Evolutionary conservation across 2,888 invertebrate species (phyloP).

Genomic region (Acholoe squamosa): DNA sequence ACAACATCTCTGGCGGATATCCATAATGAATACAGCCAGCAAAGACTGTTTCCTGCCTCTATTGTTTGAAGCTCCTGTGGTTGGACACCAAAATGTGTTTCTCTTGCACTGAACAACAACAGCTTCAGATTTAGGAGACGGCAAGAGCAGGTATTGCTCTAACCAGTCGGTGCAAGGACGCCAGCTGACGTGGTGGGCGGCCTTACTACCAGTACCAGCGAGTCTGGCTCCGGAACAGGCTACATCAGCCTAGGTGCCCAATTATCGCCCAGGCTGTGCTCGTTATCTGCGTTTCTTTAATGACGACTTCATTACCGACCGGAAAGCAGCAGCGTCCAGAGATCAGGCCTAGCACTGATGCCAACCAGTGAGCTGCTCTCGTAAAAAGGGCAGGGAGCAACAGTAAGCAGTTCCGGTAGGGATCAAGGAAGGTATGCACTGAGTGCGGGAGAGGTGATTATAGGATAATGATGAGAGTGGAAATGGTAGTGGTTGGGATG

Average conservation of each 20-base stretch:
- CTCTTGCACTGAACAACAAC: too few relatives aligned
- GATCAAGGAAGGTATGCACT: neutral
- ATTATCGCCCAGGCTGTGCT: neutral
- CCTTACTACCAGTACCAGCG: neutral
- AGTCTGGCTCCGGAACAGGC: neutral
- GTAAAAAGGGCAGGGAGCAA: neutral
- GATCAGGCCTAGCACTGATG: neutral
- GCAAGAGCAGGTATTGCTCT: neutral
- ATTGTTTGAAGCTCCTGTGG: too few relatives aligned
- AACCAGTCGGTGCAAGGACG: neutral
- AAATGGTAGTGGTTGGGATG: neutral
- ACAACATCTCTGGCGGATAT: too few relatives aligned
- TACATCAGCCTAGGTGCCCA: neutral
- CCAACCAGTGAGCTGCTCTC: neutral
- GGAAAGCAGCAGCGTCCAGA: constrained; percentile 2
- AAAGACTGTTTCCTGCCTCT: too few relatives aligned
- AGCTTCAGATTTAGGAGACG: neutral
- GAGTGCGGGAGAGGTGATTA: neutral
- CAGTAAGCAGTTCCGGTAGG: neutral
- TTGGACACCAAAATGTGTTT: too few relatives aligned
- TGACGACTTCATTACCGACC: constrained; percentile 20
- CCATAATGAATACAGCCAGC: too few relatives aligned
- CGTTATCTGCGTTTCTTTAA: constrained; percentile 4
- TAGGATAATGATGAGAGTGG: neutral
- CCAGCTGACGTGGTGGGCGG: neutral